Percentiles rank a stretch among this genome's conserved stretches.
phyloP scores from a whole-genome alignment of 2,888 invertebrate genomes.

The Nycteola revayana region DNA sequence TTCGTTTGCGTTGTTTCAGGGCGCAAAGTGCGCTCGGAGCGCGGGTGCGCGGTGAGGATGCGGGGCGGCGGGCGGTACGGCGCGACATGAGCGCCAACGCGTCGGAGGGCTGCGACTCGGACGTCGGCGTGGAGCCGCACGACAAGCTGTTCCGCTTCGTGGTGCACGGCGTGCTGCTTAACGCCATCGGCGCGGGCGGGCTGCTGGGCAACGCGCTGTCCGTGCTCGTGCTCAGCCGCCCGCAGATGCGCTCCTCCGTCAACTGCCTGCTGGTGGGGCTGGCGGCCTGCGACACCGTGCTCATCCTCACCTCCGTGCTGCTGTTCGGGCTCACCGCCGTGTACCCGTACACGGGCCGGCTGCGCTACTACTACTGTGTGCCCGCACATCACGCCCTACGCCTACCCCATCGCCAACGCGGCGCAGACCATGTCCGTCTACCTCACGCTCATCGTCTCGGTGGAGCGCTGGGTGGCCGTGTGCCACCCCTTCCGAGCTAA shows the following conservation, averaged over 20 bases:
- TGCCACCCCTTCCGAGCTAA: slow-evolving; percentile 94
- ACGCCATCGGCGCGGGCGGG: slow-evolving; percentile 90
- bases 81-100: slow-evolving; percentile 39
- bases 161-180: slow-evolving; percentile 90
- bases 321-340: slow-evolving; percentile 94
- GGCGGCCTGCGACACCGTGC: slow-evolving; percentile 95
- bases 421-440: slow-evolving; percentile 97
- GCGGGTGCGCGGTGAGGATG: slow-evolving; percentile 14
- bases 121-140: slow-evolving; percentile 61
- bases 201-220: slow-evolving; percentile 95
- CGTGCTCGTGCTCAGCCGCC: slow-evolving; percentile 94
- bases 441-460: slow-evolving; percentile 93
- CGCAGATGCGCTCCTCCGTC: slow-evolving; percentile 97
- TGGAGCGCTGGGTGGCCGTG: slow-evolving; percentile 97
- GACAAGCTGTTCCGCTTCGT: slow-evolving; percentile 88
- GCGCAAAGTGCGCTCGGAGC: slow-evolving; percentile 17
- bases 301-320: slow-evolving; percentile 92
- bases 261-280: slow-evolving; percentile 96
- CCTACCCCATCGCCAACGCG: slow-evolving; percentile 92
- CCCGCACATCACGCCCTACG: slow-evolving; percentile 89
- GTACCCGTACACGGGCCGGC: slow-evolving; percentile 89
- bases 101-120: slow-evolving; percentile 51
- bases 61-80: slow-evolving; percentile 19
- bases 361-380: slow-evolving; percentile 91
- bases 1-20: slow-evolving; percentile 3